These are phyloP conservation scores for Amyelois transitella DNA, from an alignment of 1,140 invertebrate species.

Conservation along the genomic window DNA sequence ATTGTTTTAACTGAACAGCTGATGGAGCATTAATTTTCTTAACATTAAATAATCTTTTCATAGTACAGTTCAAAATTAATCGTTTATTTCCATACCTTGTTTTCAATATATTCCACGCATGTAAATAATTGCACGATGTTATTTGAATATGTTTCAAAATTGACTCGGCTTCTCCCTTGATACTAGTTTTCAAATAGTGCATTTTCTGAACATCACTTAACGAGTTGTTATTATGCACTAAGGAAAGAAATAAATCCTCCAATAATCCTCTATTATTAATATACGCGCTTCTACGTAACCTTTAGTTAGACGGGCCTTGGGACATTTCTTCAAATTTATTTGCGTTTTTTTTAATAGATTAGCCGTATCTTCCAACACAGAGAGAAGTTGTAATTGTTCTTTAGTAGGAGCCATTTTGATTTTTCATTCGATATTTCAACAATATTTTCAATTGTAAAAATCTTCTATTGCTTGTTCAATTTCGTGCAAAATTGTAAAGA, in stretches of 20 bases:
- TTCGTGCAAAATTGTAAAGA: too few species aligned
- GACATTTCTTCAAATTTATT: slow-evolving; percentile 22
- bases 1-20: slow-evolving; percentile 26
- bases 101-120: slow-evolving; percentile 7
- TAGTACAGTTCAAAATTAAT: slow-evolving; percentile 9
- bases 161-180: slow-evolving; percentile 1
- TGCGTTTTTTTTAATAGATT: slow-evolving; percentile 18
- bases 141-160: slow-evolving; percentile 4
- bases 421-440: too few species aligned
- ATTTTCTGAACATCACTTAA: slow-evolving; percentile 16
- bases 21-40: slow-evolving; percentile 11
- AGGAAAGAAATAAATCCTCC: slow-evolving; percentile 15
- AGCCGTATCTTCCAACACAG: slow-evolving; percentile 10
- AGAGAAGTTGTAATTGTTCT: slow-evolving; percentile 1
- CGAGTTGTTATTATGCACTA: slow-evolving; percentile 8
- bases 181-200: slow-evolving; percentile 14
- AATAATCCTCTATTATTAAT: slow-evolving; percentile 18
- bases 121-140: slow-evolving; percentile 4
- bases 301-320: slow-evolving; percentile 21
- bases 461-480: too few species aligned
- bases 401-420: too few species aligned
- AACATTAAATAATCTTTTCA: slow-evolving; percentile 6
- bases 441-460: too few species aligned
- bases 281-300: slow-evolving; percentile 21
- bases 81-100: slow-evolving; percentile 11